Base-by-base conservation (phyloP, 2,113 vertebrate species). In the Caracal caracal region DNA sequence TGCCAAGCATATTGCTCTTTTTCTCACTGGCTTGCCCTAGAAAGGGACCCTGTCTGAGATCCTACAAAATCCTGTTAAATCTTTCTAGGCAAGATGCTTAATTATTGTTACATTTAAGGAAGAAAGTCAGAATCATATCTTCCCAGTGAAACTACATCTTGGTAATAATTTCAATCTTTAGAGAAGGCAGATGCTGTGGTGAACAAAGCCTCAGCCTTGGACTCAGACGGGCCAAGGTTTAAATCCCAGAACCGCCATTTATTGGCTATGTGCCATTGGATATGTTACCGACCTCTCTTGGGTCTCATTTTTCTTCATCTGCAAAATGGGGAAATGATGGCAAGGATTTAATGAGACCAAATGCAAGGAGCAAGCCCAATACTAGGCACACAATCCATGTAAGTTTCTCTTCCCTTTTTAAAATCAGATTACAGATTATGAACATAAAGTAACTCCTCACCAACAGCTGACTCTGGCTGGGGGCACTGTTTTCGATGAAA, bases 401-500 rank as follows among this genome's bases (percentile, higher is more conserved):
- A 68, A 53, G 24, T 61, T 35, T 90, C 40, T 30, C 35, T 83
- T 87, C 65, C 33, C 37, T 70, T 89, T 81, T 33, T 12, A 94
- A 95, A 59, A 59, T 37, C 70, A 93, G 79, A 88, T 43, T 53
- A 56, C 59, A 73, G 78, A 80, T 63, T 79, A 86, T 43, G 61
- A 90, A 83, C 76, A 87, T 49, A 83, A 30, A 85, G 30, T 80
- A 78, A 84, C 85, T 93, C 37, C 15, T 17, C 33, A 80, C 9
- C 51, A 85, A 97, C 47, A 91, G 70, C 87, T 87, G 87, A 49
- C 76, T 95, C 89, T 79, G 76, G 47, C 49, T 17, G 5, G 88
- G 40, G 80, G 30, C 12, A 53, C 71, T 76, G 43, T 87, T 91
- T 96, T 88, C 93, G 73, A 65, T 0, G 22, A 87, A 93, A 20